A percentile compares a stretch with the other conserved stretches of the same genome.
Conservation (phyloP, 2,113 vertebrate genomes). For the Fregata magnificens region DNA sequence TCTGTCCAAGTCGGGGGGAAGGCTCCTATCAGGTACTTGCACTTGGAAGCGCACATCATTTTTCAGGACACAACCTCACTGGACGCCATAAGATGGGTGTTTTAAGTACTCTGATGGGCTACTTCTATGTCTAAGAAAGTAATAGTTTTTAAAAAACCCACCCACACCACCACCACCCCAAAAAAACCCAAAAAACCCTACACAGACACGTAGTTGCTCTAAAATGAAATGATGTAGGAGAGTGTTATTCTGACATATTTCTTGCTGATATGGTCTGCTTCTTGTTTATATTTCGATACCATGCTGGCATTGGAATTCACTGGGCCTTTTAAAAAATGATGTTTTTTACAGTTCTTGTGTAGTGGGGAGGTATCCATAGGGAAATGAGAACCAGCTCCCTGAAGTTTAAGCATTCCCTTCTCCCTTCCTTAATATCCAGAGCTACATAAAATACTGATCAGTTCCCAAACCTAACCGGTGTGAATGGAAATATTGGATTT, state of each 20-base stretch:
- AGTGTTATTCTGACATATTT: neutral
- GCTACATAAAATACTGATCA: neutral
- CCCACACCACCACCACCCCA: fast-evolving
- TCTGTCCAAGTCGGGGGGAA: neutral
- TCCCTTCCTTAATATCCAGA: neutral
- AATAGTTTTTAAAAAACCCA: neutral
- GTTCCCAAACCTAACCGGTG: neutral
- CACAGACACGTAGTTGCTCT: neutral
- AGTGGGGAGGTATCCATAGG: neutral
- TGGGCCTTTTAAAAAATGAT: neutral
- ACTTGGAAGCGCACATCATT: neutral
- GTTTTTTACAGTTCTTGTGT: neutral
- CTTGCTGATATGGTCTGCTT: neutral
- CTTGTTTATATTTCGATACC: neutral
- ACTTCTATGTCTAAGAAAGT: neutral
- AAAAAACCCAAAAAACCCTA: fast-evolving
- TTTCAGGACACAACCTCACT: neutral
- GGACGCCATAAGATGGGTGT: neutral
- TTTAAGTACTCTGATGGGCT: neutral
- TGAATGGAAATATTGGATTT: neutral
- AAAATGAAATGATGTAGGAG: neutral
- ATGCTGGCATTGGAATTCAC: neutral
- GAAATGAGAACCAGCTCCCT: neutral
- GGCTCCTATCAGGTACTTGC: neutral
- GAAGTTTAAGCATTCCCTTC: neutral